Evolutionary conservation across 2,888 invertebrate species (phyloP), one percentile per base, ranked within the genome.

Genomic region (Andrena chrysosceles): DNA sequence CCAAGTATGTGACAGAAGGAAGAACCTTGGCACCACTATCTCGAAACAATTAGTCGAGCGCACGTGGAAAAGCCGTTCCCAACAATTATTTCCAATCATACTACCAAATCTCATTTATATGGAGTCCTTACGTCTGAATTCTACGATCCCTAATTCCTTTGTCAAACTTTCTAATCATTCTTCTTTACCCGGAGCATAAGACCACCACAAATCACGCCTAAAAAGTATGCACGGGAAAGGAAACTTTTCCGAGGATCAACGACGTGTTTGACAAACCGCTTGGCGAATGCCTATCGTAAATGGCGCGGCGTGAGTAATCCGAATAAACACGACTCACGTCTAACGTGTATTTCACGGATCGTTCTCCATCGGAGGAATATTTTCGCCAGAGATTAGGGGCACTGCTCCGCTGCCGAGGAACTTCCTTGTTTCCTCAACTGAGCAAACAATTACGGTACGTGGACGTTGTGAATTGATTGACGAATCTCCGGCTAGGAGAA

Each of bases 231-330:
- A 35, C 26, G 29, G 20, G 48, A 42, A 23, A 42, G 48, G 35
- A 63, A 77, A 73, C 33, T 48, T 77, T 23, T 4, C 16, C 23
- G 54, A 29, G 42, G 2, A 8, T 0, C 6, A 13, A 7, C 13
- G 20, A 23, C 23, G n/a, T 54, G 52, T 76, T 72, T 63, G 31
- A 54, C 31, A 35, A 71, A 66, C 10, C 56, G 62, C 72, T 72
- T 71, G 42, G 23, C n/a, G 26, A 69, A 33, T 13, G 31, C 26
- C n/a, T 64, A 48, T 56, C 23, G 33, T 8, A 20, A 71, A 16
- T 31, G 63, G 54, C 23, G 56, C 13, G 7, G 1, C 16, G 6
- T 56, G 66, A 66, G 48, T 77, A 71, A 77, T 71, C 54, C n/a
- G 29, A 66, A 59, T 13, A 52, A 60, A 66, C 48, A 60, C n/a